These are phyloP conservation scores for Hoplias malabaricus DNA, from an alignment of 2,113 vertebrate species.

Conservation along the genomic window DNA sequence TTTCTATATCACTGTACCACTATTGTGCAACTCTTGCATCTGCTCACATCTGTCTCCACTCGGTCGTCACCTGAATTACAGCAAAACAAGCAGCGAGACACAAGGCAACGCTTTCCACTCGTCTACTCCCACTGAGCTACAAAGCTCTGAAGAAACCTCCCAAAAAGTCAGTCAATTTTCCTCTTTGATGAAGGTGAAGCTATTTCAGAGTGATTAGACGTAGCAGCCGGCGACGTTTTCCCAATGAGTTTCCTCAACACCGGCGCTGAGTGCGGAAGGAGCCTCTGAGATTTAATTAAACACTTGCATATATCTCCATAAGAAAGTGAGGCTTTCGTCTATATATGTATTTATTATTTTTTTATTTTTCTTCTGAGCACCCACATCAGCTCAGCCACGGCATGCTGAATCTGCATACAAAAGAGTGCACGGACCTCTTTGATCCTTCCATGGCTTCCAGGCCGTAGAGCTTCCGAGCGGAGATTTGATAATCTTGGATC, in stretches of 20 bases:
- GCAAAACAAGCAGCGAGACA: not conserved
- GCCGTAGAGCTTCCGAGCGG: not conserved
- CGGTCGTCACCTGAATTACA: no score
- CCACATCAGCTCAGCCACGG: not conserved
- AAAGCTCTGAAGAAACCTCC: constrained; percentile 5
- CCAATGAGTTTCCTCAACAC: constrained; percentile 5
- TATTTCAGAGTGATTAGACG: constrained; percentile 24
- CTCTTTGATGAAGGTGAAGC: constrained; percentile 23
- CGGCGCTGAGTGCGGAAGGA: not conserved
- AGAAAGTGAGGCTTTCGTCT: constrained; percentile 6
- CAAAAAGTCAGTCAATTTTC: constrained; percentile 37
- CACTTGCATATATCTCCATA: constrained; percentile 24
- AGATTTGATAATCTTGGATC: not conserved
- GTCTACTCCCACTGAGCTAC: not conserved
- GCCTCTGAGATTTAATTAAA: constrained; percentile 35
- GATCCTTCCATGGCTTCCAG: constrained; percentile 1
- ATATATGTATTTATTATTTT: no score
- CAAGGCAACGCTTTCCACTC: not conserved
- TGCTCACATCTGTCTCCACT: no score
- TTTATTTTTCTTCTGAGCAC: not conserved
- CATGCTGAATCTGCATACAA: constrained; percentile 6
- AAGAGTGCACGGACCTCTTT: constrained; percentile 2
- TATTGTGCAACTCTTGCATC: no score
- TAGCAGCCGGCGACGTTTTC: constrained; percentile 12
- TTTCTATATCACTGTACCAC: no score